Conservation (phyloP, 2,797 vertebrate species). For the Apodemus agrarius region DNA sequence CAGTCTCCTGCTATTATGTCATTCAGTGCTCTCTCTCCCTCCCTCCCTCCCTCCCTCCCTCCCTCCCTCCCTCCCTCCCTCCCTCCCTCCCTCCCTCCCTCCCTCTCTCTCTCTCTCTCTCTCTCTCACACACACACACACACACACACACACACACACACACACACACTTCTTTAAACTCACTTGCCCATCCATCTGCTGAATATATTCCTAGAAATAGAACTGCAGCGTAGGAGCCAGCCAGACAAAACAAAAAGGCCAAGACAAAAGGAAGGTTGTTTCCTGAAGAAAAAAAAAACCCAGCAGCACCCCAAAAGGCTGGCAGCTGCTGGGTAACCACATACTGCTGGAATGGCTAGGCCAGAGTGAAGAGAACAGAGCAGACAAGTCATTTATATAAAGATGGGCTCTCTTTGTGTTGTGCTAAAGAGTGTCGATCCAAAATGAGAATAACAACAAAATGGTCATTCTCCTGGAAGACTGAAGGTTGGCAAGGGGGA, state of each 20-base stretch:
- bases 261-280: background rate
- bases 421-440: background rate
- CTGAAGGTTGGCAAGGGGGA: background rate
- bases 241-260: background rate
- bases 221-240: background rate
- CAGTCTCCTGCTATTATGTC: background rate
- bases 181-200: background rate
- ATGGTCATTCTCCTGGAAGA: background rate
- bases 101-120: too few relatives aligned
- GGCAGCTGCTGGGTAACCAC: background rate
- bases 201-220: background rate
- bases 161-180: background rate
- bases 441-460: background rate
- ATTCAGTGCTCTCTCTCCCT: background rate
- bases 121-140: too few relatives aligned
- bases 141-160: background rate
- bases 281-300: background rate
- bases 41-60: too few relatives aligned
- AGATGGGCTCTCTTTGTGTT: accelerated
- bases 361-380: background rate
- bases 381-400: background rate
- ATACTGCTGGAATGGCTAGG: too few relatives aligned
- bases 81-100: too few relatives aligned
- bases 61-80: too few relatives aligned
- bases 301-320: background rate